Evolutionary conservation across 2,797 vertebrate genomes (phyloP).

Genomic region (Neosilurus mollespiculum): DNA sequence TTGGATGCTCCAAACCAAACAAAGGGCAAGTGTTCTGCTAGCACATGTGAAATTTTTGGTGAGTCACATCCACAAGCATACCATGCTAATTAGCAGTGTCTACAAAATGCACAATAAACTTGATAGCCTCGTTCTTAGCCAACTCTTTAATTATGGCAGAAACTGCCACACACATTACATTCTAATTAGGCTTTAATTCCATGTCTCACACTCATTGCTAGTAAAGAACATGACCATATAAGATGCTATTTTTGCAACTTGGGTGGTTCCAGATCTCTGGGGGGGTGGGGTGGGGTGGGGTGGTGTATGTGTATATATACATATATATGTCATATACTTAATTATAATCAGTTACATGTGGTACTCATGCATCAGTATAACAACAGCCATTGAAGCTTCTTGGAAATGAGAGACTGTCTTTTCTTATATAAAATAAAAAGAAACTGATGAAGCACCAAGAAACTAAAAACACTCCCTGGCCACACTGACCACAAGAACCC

Average conservation of each 20-base stretch:
- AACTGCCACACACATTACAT: conserved; percentile 2
- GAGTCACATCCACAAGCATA: background rate
- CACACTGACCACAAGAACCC: background rate
- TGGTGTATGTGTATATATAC: too few species aligned
- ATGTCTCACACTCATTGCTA: background rate
- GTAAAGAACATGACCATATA: background rate
- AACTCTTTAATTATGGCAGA: conserved; percentile 15
- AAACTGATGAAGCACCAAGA: background rate
- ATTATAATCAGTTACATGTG: background rate
- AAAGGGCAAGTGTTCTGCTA: conserved; percentile 1
- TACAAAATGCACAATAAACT: conserved; percentile 19
- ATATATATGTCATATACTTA: too few species aligned
- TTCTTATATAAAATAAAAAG: background rate
- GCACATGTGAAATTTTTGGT: background rate
- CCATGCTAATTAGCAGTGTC: conserved; percentile 3
- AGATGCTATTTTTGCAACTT: background rate
- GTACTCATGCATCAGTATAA: background rate
- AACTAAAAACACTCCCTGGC: background rate
- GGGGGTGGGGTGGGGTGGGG: too few species aligned
- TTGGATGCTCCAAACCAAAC: background rate
- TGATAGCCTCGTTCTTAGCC: background rate
- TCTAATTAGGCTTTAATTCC: conserved; percentile 6
- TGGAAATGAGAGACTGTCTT: background rate
- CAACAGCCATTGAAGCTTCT: background rate
- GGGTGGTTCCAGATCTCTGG: conserved; percentile 1